A percentile compares a stretch with the other conserved stretches of the same genome.
These are phyloP conservation scores for Tuta absoluta DNA, from an alignment of 2,888 invertebrate species.

Conservation along the genomic window DNA sequence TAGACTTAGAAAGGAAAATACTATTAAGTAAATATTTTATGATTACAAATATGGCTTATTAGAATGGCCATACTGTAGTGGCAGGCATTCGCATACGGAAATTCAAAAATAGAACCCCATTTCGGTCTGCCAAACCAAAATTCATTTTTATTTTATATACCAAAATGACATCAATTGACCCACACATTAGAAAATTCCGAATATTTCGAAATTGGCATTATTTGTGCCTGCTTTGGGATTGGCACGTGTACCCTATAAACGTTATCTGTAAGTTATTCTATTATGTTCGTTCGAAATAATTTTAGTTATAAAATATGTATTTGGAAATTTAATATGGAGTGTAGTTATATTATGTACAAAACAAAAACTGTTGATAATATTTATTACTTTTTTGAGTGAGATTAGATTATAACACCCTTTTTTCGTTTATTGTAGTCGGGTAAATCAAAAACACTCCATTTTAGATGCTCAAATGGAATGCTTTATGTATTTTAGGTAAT, in stretches of 20 bases:
- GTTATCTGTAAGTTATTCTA: constrained; percentile 1
- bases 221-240: too few relatives aligned
- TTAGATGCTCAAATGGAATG: background rate
- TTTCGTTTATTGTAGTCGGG: background rate
- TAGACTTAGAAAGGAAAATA: too few relatives aligned
- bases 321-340: background rate
- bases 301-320: constrained; percentile 2
- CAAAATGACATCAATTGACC: too few relatives aligned
- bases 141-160: too few relatives aligned
- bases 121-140: too few relatives aligned
- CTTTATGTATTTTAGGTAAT: constrained; percentile 17
- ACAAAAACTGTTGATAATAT: background rate
- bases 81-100: too few relatives aligned
- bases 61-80: too few relatives aligned
- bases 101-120: too few relatives aligned
- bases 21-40: too few relatives aligned
- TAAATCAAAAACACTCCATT: background rate
- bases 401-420: background rate
- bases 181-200: too few relatives aligned
- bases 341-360: constrained; percentile 4
- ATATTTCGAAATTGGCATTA: too few relatives aligned
- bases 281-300: background rate
- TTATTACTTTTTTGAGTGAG: constrained; percentile 8
- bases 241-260: background rate
- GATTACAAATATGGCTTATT: too few relatives aligned